phyloP scores from a whole-genome alignment of 1,140 invertebrate species.

The Papilio polytes region DNA sequence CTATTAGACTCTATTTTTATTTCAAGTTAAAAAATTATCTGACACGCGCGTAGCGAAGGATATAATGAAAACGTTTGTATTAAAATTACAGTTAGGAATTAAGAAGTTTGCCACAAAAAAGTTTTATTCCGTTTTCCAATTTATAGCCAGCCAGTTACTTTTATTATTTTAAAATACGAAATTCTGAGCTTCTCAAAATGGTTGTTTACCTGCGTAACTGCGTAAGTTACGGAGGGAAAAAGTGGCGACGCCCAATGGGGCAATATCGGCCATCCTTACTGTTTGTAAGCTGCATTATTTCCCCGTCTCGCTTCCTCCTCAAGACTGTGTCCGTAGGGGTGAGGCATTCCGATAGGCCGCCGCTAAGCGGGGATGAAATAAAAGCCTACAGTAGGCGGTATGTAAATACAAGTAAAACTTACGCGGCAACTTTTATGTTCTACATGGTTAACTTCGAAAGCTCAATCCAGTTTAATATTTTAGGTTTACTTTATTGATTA shows the following conservation, averaged over 20 bases:
- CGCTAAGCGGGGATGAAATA: slow-evolving; percentile 61
- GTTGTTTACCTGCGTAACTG: slow-evolving; percentile 22
- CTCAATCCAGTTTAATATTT: too few species aligned
- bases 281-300: slow-evolving; percentile 54
- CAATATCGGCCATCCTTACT: slow-evolving; percentile 36
- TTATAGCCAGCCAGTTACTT: background rate
- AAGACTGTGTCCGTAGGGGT: slow-evolving; percentile 52
- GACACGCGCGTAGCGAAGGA: too few species aligned
- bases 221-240: slow-evolving; percentile 27
- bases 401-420: slow-evolving; percentile 38
- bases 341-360: slow-evolving; percentile 59
- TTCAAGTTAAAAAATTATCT: background rate
- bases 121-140: background rate
- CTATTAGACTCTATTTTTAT: too few species aligned
- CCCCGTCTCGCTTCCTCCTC: slow-evolving; percentile 59
- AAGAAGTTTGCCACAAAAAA: background rate
- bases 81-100: background rate
- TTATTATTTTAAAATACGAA: background rate
- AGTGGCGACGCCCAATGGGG: slow-evolving; percentile 33
- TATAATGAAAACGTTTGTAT: background rate
- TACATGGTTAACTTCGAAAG: background rate
- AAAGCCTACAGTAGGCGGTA: slow-evolving; percentile 63
- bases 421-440: background rate
- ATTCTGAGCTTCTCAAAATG: background rate
- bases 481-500: too few species aligned